Conservation (phyloP, 1,140 invertebrate species). For the Neodiprion virginianus region DNA sequence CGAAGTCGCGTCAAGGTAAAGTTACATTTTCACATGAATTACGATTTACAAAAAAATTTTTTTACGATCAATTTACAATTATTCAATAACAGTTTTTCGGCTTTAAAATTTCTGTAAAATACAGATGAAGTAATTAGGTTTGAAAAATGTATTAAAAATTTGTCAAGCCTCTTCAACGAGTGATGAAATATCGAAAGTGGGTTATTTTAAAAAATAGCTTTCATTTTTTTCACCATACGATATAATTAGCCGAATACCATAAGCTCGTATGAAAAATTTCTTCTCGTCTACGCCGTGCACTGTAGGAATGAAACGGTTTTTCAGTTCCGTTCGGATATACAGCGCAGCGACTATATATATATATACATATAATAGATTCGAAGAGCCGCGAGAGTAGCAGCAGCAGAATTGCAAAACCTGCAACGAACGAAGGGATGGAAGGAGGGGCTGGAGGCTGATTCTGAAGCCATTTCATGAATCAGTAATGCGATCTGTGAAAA, state of each 20-base stretch:
- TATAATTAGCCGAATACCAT: background rate
- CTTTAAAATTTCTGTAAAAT: too few relatives aligned
- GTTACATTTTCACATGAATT: too few relatives aligned
- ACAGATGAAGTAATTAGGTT: too few relatives aligned
- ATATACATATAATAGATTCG: too few relatives aligned
- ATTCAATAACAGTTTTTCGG: background rate
- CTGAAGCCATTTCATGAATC: conserved; percentile 3
- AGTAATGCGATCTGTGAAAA: conserved; percentile 7
- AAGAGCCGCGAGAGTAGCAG: too few relatives aligned
- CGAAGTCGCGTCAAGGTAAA: too few relatives aligned
- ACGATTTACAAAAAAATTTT: background rate
- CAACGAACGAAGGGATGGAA: background rate
- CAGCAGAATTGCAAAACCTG: background rate
- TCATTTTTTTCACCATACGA: background rate
- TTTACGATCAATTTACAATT: background rate
- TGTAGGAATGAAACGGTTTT: background rate
- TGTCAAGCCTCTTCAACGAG: too few relatives aligned
- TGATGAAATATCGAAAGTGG: background rate
- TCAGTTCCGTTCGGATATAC: background rate
- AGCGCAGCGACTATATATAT: background rate
- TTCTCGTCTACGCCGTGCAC: too few relatives aligned
- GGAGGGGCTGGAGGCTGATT: background rate
- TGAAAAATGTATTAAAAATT: too few relatives aligned
- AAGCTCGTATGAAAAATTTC: background rate
- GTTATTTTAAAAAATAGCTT: background rate